Conservation (phyloP, 2,797 vertebrate genomes). For the Aratinga solstitialis region DNA sequence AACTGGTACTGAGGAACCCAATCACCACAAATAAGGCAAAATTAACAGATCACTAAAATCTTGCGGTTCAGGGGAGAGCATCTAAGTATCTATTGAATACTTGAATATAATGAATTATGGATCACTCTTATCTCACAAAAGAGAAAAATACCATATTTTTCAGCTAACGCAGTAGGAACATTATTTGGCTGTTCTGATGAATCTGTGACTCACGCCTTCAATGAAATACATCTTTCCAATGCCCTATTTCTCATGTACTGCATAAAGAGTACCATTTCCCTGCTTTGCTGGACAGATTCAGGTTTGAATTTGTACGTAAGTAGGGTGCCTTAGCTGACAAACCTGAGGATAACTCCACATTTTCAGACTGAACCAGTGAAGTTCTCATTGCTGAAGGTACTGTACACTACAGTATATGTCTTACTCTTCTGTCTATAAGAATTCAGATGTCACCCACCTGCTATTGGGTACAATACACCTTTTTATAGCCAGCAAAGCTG, state of each 20-base stretch:
- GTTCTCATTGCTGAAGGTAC: neutral
- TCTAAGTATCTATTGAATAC: neutral
- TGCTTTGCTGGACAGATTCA: neutral
- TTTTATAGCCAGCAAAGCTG: neutral
- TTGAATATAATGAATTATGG: neutral
- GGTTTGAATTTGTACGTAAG: neutral
- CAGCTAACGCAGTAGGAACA: neutral
- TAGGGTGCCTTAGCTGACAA: neutral
- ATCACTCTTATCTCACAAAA: neutral
- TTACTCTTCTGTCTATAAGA: neutral
- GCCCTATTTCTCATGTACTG: neutral
- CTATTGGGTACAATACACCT: conserved; percentile 13
- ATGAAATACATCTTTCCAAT: neutral
- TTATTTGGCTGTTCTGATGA: neutral
- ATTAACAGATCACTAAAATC: neutral
- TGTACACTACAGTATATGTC: neutral
- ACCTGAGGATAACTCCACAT: neutral
- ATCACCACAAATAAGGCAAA: neutral
- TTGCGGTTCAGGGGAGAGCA: rapidly evolving
- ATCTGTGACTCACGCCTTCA: neutral
- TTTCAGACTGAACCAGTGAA: neutral
- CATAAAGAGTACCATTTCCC: neutral
- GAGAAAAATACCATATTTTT: neutral
- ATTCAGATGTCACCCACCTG: neutral
- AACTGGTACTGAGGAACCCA: neutral